These are phyloP conservation scores for Petaurus breviceps DNA, from an alignment of 2,113 vertebrate genomes.

Conservation along the genomic window DNA sequence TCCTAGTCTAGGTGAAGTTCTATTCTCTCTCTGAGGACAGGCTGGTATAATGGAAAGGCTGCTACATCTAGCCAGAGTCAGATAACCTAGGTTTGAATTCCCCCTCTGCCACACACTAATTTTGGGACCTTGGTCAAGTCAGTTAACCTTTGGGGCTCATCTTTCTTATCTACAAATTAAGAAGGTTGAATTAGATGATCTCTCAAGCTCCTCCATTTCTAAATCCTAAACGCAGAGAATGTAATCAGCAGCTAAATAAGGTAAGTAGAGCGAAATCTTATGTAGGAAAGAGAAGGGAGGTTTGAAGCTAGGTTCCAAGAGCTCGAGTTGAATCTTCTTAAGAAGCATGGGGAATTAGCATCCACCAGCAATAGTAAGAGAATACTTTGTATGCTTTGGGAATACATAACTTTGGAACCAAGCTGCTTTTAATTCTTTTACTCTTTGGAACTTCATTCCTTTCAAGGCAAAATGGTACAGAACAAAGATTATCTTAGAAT, in stretches of 20 bases:
- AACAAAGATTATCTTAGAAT: conserved; percentile 41
- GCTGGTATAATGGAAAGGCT: neutral
- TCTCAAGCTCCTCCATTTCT: neutral
- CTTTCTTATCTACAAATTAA: neutral
- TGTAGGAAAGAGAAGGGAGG: conserved; percentile 49
- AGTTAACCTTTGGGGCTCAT: neutral
- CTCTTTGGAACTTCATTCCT: conserved; percentile 38
- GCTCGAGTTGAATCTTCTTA: neutral
- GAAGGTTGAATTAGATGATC: neutral
- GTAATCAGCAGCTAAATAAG: conserved; percentile 63
- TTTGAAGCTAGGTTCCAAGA: conserved; percentile 53
- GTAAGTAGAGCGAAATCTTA: conserved; percentile 56
- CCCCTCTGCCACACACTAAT: neutral
- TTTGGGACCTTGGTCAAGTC: neutral
- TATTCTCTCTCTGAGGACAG: conserved; percentile 69
- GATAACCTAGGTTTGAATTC: neutral
- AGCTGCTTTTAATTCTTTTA: neutral
- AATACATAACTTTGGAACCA: conserved; percentile 8
- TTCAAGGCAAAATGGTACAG: conserved; percentile 16
- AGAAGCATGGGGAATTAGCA: neutral
- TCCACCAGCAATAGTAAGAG: conserved; percentile 21
- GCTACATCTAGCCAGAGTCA: neutral
- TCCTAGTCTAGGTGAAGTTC: conserved; percentile 70
- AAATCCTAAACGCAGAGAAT: conserved; percentile 54
- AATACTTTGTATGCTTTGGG: conserved; percentile 53